Evolutionary conservation across 2,113 vertebrate species (phyloP).

Genomic region (Myotis yumanensis): DNA sequence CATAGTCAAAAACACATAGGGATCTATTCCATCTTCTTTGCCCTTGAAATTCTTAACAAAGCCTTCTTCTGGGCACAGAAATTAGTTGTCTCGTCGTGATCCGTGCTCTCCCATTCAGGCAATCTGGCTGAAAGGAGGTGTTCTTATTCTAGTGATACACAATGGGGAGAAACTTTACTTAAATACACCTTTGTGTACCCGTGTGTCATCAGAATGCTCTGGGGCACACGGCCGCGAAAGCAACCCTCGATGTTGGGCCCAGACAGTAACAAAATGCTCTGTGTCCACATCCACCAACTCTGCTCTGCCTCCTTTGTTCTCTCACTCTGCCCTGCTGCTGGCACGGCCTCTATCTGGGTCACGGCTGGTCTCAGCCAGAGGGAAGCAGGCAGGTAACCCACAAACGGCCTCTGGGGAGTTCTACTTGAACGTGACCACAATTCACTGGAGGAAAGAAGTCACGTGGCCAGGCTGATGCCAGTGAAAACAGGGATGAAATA

Average conservation of each 20-base stretch:
- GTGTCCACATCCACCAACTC: background rate
- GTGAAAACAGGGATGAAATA: background rate
- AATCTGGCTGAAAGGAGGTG: background rate
- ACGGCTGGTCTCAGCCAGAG: background rate
- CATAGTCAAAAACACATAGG: conserved; percentile 29
- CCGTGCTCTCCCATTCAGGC: background rate
- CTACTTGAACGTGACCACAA: background rate
- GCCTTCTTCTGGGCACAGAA: background rate
- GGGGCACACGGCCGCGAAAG: background rate
- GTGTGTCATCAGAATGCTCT: background rate
- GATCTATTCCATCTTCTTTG: background rate
- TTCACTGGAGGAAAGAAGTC: background rate
- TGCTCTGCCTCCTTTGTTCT: background rate
- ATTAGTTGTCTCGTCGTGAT: background rate
- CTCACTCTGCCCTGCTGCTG: background rate
- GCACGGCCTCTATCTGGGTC: background rate
- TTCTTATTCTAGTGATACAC: background rate
- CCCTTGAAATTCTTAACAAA: background rate
- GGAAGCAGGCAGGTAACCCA: background rate
- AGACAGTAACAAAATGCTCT: background rate
- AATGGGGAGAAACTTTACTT: background rate
- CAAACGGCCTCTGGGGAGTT: background rate
- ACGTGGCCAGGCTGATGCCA: background rate
- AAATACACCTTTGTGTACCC: background rate
- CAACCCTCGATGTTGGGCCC: background rate